Evolutionary conservation across 2,113 vertebrate species (phyloP).

Genomic region (Dromaius novaehollandiae): DNA sequence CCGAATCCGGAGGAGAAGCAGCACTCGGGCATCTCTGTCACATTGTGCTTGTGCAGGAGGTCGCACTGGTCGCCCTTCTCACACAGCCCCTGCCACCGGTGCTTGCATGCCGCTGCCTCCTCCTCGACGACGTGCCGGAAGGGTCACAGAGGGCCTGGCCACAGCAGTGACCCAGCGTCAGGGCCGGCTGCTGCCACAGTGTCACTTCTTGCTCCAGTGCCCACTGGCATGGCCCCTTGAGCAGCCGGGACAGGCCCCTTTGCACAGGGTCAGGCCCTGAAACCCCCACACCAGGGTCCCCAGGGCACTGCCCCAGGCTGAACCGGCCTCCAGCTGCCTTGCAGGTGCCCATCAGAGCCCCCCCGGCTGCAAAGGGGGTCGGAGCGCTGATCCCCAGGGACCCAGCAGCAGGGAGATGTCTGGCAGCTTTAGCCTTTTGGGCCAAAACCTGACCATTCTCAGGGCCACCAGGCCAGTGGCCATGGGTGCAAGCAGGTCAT

Average conservation of each 20-base stretch:
- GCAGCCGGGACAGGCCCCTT: neutral
- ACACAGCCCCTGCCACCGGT: slow-evolving; percentile 64
- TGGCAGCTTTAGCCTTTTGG: fast-evolving
- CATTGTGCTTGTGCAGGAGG: slow-evolving; percentile 26
- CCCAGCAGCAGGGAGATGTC: fast-evolving
- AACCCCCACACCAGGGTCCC: neutral
- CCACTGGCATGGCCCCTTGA: neutral
- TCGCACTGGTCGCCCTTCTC: slow-evolving; percentile 17
- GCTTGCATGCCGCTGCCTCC: slow-evolving; percentile 57
- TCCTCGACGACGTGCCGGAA: neutral
- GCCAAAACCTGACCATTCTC: neutral
- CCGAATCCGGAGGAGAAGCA: slow-evolving; percentile 57
- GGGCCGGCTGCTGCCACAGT: neutral
- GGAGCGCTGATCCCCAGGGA: neutral
- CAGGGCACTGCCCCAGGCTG: fast-evolving
- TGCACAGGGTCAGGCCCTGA: too few species aligned
- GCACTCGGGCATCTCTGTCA: slow-evolving; percentile 28
- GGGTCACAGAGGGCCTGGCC: neutral
- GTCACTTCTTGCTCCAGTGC: neutral
- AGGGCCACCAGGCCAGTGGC: neutral
- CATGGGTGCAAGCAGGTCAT: fast-evolving
- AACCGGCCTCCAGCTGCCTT: neutral
- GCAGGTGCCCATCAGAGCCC: too few species aligned
- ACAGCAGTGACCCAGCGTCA: fast-evolving
- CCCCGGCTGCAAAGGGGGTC: too few species aligned